Conservation (phyloP, 1,140 invertebrate genomes). For the Whitmania pigra region DNA sequence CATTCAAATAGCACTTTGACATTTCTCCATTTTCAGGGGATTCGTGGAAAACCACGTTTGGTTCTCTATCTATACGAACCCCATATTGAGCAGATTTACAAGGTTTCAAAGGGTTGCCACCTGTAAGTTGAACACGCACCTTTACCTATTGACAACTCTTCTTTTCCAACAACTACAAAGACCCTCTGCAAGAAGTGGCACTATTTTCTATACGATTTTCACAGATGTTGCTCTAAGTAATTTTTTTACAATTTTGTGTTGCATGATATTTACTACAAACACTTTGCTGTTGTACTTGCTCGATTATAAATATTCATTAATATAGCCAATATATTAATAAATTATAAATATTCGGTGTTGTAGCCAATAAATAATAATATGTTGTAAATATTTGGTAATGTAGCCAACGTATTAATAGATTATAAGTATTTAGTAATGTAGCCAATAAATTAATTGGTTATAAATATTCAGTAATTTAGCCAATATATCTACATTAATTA, state of each 20-base stretch:
- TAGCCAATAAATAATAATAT: too few species aligned
- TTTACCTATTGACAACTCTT: background rate
- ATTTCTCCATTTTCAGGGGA: background rate
- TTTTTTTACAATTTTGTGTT: background rate
- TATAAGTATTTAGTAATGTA: too few species aligned
- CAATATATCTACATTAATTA: too few species aligned
- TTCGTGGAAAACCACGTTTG: constrained; percentile 3
- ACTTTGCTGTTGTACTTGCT: too few species aligned
- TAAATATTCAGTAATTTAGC: too few species aligned
- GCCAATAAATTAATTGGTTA: too few species aligned
- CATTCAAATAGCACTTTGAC: background rate
- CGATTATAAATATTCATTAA: background rate
- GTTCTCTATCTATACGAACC: background rate
- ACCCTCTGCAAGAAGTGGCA: background rate
- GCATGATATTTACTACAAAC: too few species aligned
- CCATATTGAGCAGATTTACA: background rate
- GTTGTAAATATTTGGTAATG: too few species aligned
- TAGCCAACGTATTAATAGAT: too few species aligned
- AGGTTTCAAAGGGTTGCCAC: constrained; percentile 7
- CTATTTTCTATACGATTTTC: background rate
- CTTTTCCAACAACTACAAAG: background rate
- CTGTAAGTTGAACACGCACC: background rate
- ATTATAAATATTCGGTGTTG: too few species aligned
- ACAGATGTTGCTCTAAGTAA: background rate
- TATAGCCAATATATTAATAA: background rate